Percentiles rank a stretch among this genome's conserved stretches.
Conservation (phyloP, 2,113 vertebrate genomes). For the Dinomys branickii region DNA sequence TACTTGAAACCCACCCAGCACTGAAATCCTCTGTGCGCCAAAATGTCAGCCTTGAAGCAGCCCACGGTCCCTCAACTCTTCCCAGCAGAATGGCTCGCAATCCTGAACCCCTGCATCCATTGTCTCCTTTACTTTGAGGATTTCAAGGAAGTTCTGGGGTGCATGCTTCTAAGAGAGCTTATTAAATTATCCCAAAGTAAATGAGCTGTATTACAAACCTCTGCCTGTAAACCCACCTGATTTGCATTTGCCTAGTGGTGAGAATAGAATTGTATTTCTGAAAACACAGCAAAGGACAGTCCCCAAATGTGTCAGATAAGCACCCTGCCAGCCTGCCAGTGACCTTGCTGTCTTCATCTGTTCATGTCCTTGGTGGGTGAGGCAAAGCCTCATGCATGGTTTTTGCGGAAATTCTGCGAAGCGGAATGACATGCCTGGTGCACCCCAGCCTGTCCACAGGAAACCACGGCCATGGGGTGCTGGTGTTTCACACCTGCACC, state of each 20-base stretch:
- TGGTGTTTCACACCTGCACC: rapidly evolving
- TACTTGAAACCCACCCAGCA: neutral
- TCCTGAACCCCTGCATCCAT: rapidly evolving
- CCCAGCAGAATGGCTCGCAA: neutral
- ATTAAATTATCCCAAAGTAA: neutral
- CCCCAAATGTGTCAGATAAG: neutral
- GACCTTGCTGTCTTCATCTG: neutral
- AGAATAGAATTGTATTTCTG: neutral
- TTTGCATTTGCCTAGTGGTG: neutral
- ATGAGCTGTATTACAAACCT: no score
- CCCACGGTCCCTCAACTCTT: rapidly evolving
- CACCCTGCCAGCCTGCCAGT: rapidly evolving
- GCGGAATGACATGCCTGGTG: rapidly evolving
- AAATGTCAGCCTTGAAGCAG: neutral
- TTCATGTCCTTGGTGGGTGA: neutral
- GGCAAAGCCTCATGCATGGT: rapidly evolving
- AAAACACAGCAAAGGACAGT: neutral
- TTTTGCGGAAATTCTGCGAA: neutral
- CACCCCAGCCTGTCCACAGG: neutral
- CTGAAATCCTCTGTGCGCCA: no score
- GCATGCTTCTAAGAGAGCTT: rapidly evolving
- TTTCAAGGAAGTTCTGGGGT: rapidly evolving
- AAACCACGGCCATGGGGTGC: rapidly evolving
- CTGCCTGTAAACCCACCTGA: rapidly evolving
- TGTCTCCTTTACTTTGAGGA: neutral